phyloP scores from a whole-genome alignment of 1,140 invertebrate genomes.

The Anagrus nilaparvatae region DNA sequence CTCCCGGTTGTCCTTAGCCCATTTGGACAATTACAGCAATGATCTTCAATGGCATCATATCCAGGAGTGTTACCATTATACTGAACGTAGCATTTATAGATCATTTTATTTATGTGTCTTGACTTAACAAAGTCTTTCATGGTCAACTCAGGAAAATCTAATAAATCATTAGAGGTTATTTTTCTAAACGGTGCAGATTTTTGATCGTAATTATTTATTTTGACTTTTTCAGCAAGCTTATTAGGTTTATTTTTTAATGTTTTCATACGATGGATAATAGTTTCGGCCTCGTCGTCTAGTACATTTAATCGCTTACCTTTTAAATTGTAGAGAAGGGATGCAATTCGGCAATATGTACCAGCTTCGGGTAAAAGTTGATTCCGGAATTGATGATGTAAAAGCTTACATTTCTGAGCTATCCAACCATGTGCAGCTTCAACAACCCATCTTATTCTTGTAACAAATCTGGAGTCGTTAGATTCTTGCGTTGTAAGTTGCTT shows the following conservation, averaged over 20 bases:
- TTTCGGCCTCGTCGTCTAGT: no score
- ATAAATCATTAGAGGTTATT: no score
- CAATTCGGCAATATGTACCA: constrained; percentile 1
- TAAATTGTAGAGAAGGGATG: constrained; percentile 1
- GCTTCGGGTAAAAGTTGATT: background rate
- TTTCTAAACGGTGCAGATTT: constrained; percentile 14
- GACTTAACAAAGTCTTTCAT: no score
- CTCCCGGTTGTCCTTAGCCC: no score
- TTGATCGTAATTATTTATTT: constrained; percentile 13
- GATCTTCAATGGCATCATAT: no score
- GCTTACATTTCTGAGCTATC: constrained; percentile 5
- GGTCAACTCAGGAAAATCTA: no score
- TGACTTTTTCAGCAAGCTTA: constrained; percentile 15
- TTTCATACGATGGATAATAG: no score
- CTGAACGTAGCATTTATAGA: no score
- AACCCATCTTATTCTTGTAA: constrained; percentile 20
- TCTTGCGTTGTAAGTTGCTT: constrained; percentile 22
- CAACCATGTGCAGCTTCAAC: constrained; percentile 5
- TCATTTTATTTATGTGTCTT: no score
- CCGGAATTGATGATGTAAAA: constrained; percentile 7
- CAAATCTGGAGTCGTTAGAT: constrained; percentile 28
- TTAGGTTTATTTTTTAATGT: no score
- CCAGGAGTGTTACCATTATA: no score
- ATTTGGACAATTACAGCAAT: no score
- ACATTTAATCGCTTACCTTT: constrained; percentile 6